Conservation (phyloP, 2,888 invertebrate genomes). For the Cheilosia impressa region DNA sequence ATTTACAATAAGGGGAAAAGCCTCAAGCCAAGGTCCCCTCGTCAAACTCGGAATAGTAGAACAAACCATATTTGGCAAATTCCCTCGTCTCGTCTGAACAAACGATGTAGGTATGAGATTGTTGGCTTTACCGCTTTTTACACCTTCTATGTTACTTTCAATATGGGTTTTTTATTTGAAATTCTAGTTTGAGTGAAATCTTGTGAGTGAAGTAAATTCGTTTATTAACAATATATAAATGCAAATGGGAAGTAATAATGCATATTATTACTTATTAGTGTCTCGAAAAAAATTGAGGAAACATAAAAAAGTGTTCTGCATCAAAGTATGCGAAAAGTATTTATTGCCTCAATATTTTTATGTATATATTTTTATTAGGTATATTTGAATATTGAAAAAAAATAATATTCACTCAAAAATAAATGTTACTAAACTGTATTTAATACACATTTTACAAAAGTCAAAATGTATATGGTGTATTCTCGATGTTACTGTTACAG, state of each 20-base stretch:
- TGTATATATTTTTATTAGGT: too few species aligned
- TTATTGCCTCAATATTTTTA: not conserved
- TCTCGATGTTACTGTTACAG: too few species aligned
- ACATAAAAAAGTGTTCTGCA: too few species aligned
- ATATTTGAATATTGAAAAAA: too few species aligned
- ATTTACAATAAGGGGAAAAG: slow-evolving; percentile 51
- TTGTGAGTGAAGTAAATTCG: not conserved
- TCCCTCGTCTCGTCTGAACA: slow-evolving; percentile 22
- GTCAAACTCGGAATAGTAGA: slow-evolving; percentile 50
- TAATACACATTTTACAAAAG: too few species aligned
- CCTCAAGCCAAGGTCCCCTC: slow-evolving; percentile 52
- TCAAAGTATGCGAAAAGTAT: not conserved
- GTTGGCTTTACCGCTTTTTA: slow-evolving; percentile 52
- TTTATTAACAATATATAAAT: too few species aligned
- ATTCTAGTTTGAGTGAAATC: not conserved
- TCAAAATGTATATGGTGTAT: too few species aligned
- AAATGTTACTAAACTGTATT: too few species aligned
- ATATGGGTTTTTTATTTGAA: slow-evolving; percentile 9
- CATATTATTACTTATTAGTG: not conserved
- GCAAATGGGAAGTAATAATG: not conserved
- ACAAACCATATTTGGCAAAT: slow-evolving; percentile 60
- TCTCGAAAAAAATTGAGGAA: too few species aligned
- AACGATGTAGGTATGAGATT: slow-evolving; percentile 9
- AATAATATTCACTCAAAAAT: too few species aligned
- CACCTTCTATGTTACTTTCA: slow-evolving; percentile 27